phyloP scores from a whole-genome alignment of 2,113 vertebrate genomes.

The Grantiella picta region DNA sequence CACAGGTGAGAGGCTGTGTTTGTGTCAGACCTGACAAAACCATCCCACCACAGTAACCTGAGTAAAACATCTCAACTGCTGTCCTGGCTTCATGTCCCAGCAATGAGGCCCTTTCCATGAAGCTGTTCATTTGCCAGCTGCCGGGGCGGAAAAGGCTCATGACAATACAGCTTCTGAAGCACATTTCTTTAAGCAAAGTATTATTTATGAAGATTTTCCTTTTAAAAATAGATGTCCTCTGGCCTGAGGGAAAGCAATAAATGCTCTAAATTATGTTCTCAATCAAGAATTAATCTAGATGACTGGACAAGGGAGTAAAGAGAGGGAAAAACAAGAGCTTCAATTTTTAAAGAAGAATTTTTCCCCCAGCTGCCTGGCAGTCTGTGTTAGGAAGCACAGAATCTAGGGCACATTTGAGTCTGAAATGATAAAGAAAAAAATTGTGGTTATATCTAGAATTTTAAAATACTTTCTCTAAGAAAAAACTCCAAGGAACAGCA shows the following conservation, averaged over 20 bases:
- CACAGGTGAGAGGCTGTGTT: fast-evolving
- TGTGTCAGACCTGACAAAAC: background rate
- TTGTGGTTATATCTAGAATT: background rate
- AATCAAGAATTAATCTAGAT: background rate
- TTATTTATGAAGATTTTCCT: background rate
- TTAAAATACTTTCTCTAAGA: background rate
- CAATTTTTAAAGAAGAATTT: background rate
- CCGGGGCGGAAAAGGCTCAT: background rate
- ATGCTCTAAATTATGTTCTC: background rate
- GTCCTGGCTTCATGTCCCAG: background rate
- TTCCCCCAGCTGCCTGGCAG: background rate
- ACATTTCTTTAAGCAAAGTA: background rate
- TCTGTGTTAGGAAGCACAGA: background rate
- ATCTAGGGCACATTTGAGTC: background rate
- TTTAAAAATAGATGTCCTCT: background rate
- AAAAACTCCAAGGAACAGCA: background rate
- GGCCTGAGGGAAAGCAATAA: background rate
- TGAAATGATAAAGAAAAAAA: background rate
- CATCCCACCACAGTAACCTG: background rate
- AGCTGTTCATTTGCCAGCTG: background rate
- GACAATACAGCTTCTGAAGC: background rate
- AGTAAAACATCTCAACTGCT: background rate
- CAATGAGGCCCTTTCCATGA: background rate
- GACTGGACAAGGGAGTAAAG: background rate
- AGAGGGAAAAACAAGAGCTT: background rate